Percentiles rank a stretch among this genome's conserved stretches.
Evolutionary conservation across 2,113 vertebrate genomes (phyloP).

Genomic region (Syngnathus floridae): DNA sequence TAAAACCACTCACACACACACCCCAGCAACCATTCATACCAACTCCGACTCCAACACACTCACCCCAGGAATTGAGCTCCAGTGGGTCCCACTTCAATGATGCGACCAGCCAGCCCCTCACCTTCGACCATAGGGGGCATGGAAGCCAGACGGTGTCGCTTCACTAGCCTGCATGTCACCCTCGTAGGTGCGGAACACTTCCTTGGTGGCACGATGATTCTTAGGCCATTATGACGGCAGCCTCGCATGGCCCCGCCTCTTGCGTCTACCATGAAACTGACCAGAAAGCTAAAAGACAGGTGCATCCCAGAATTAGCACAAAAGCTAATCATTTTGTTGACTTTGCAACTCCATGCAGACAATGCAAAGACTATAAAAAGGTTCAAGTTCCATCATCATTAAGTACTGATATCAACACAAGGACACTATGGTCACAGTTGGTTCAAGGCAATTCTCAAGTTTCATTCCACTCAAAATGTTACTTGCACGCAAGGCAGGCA

Average conservation of each 20-base stretch:
- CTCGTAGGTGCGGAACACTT: constrained; percentile 95
- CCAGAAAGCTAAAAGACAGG: constrained; percentile 81
- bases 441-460: constrained; percentile 13
- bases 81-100: constrained; percentile 94
- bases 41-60: constrained; percentile 38
- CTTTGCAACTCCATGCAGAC: constrained; percentile 36
- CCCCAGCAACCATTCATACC: neutral
- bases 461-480: constrained; percentile 11
- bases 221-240: constrained; percentile 90
- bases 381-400: constrained; percentile 12
- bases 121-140: constrained; percentile 98
- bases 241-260: constrained; percentile 97
- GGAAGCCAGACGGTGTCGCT: constrained; percentile 90
- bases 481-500: constrained; percentile 26
- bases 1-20: constrained; percentile 21
- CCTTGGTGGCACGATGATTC: constrained; percentile 93
- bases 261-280: constrained; percentile 99
- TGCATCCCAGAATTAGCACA: neutral
- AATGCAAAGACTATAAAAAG: constrained; percentile 1
- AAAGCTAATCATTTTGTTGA: neutral
- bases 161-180: constrained; percentile 93
- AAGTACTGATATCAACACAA: neutral
- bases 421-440: neutral
- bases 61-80: constrained; percentile 97
- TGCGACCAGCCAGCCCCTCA: constrained; percentile 87